Evolutionary conservation across 2,888 invertebrate species (phyloP).

Genomic region (Oligia fasciuncula): DNA sequence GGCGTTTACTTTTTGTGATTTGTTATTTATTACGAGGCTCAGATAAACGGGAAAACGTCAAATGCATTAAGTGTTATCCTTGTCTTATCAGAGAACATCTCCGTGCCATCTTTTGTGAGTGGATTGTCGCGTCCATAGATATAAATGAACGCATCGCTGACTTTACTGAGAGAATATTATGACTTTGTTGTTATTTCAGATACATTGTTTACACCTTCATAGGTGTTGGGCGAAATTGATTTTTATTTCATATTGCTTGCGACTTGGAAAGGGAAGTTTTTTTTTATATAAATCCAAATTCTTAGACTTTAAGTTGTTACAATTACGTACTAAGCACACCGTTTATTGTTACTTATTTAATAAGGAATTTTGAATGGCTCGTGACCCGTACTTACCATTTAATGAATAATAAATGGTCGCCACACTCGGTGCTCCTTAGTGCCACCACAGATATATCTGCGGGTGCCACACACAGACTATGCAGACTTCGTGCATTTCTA

Average conservation of each 20-base stretch:
- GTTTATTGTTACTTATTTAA: not conserved
- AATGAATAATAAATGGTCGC: slow-evolving; percentile 28
- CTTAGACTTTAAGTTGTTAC: not conserved
- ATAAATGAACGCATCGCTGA: slow-evolving; percentile 17
- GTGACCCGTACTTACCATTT: slow-evolving; percentile 10
- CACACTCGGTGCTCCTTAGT: slow-evolving; percentile 6
- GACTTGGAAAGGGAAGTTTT: too few species aligned
- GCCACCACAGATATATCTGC: not conserved
- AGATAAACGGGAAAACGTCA: slow-evolving; percentile 33
- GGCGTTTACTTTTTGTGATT: slow-evolving; percentile 36
- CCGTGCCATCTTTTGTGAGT: slow-evolving; percentile 19
- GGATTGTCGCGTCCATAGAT: slow-evolving; percentile 7
- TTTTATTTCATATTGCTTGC: not conserved
- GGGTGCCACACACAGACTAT: not conserved
- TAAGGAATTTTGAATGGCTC: not conserved
- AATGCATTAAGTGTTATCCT: slow-evolving; percentile 36
- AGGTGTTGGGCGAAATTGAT: not conserved
- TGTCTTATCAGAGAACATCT: slow-evolving; percentile 19
- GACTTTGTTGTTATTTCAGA: not conserved
- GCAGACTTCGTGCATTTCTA: not conserved
- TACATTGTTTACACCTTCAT: not conserved
- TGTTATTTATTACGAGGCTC: slow-evolving; percentile 43
- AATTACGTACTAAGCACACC: not conserved
- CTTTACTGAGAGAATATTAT: not conserved
- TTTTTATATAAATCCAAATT: not conserved